Evolutionary conservation across 2,888 invertebrate genomes (phyloP).

Genomic region (Ommatoiulus sabulosus): DNA sequence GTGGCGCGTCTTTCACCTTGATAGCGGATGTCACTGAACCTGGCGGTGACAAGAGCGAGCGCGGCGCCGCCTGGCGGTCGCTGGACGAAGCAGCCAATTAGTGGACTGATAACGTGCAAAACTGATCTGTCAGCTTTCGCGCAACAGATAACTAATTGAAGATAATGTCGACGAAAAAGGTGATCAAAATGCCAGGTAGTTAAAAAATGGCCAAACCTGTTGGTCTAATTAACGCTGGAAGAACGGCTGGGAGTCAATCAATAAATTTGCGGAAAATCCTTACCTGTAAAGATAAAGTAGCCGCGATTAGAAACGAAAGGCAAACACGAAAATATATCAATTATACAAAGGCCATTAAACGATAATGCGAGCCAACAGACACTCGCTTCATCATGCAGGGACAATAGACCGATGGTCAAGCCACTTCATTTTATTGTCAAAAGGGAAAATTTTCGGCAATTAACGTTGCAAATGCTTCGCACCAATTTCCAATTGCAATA

Average conservation of each 20-base stretch:
- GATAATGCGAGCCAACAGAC: conserved; percentile 35
- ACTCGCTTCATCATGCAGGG: neutral
- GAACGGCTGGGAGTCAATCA: conserved; percentile 26
- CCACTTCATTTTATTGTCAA: neutral
- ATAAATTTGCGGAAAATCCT: neutral
- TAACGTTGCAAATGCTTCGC: neutral
- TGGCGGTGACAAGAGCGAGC: neutral
- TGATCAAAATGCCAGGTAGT: conserved; percentile 27
- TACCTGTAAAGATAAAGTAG: neutral
- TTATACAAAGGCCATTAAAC: neutral
- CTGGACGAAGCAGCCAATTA: neutral
- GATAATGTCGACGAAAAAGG: conserved; percentile 11
- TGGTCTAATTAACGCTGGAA: conserved; percentile 9
- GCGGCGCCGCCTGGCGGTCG: neutral
- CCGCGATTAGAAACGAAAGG: neutral
- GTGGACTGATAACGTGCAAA: neutral
- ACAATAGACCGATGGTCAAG: neutral
- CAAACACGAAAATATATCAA: conserved; percentile 37
- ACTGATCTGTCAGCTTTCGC: neutral
- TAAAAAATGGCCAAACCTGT: conserved; percentile 18
- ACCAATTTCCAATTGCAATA: neutral
- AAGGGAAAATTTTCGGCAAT: neutral
- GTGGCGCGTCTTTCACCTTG: neutral
- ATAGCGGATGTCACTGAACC: conserved; percentile 8
- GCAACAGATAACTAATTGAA: conserved; percentile 31